These are phyloP conservation scores for Istiophorus platypterus DNA, from an alignment of 2,113 vertebrate species.

Conservation along the genomic window DNA sequence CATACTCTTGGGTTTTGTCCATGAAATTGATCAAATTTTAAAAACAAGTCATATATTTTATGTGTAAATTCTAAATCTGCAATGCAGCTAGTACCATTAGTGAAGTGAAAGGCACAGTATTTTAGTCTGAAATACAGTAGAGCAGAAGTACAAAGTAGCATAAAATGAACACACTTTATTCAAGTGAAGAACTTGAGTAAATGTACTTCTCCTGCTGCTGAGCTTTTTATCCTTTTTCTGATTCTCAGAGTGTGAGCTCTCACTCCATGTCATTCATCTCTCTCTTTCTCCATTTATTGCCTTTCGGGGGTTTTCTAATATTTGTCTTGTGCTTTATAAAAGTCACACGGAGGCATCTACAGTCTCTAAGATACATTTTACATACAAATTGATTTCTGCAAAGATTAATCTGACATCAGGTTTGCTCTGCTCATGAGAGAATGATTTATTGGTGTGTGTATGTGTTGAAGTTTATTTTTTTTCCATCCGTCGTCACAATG, in stretches of 20 bases:
- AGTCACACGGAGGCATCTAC: background rate
- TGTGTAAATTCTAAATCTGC: background rate
- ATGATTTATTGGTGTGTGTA: background rate
- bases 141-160: background rate
- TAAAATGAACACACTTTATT: background rate
- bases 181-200: background rate
- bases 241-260: constrained; percentile 3
- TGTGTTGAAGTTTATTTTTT: constrained; percentile 15
- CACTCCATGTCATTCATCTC: background rate
- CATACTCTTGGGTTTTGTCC: too few species aligned
- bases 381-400: too few species aligned
- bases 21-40: too few species aligned
- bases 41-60: background rate
- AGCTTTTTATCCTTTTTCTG: background rate
- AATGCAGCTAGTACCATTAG: background rate
- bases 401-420: constrained; percentile 16
- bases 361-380: constrained; percentile 6
- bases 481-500: constrained; percentile 27
- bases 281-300: background rate
- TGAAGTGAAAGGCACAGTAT: background rate
- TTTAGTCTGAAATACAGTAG: too few species aligned
- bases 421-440: constrained; percentile 2
- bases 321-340: background rate
- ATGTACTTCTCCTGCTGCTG: background rate
- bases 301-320: background rate